Base-by-base conservation (phyloP, 2,113 vertebrate species). In the Pitta sordida region DNA sequence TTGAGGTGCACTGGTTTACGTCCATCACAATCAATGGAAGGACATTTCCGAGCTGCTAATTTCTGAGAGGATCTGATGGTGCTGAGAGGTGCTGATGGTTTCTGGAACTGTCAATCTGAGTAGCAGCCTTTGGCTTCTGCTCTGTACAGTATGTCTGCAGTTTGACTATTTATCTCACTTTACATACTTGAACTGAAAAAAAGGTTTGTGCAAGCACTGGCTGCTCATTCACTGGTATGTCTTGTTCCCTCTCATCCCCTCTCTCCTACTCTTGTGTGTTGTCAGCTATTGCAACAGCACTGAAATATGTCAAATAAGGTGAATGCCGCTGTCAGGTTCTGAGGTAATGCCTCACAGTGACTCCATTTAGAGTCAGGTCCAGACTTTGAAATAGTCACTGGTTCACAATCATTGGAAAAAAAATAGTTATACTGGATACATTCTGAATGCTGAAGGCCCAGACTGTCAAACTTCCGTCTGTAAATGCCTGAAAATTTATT, bases 11-110 rank as follows among this genome's bases (percentile, higher is more conserved):
- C 97, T 98, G 97, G 90, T 93, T 96, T 94, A 51, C 34, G 90
- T 98, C 96, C 62, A 15, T 97, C 97, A 94, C 86, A 88, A 96
- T 95, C 96, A 97, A 88, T 93, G 94, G 92, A 95, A 95, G 91
- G 97, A 97, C 95, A 94, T 97, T 98, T 98, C 96, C 49, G 92
- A 97, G 90, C 92, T 96, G 94, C 93, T 96, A 96, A 97, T 97
- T 98, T 96, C 96, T 91, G 74, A 89, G 91, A 96, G 94, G 95
- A 97, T 98, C 95, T 3, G 48, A n/a, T n/a, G n/a, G n/a, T n/a
- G n/a, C n/a, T n/a, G n/a, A n/a, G n/a, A n/a, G n/a, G 95, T 95
- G 94, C 86, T 89, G 95, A 92, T 94, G 93, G 88, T 95, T 97
- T 97, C 96, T 97, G 95, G 96, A 96, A 90, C 95, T 98, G 97